Conservation (phyloP, 2,797 vertebrate species). For the Salmo trutta region DNA sequence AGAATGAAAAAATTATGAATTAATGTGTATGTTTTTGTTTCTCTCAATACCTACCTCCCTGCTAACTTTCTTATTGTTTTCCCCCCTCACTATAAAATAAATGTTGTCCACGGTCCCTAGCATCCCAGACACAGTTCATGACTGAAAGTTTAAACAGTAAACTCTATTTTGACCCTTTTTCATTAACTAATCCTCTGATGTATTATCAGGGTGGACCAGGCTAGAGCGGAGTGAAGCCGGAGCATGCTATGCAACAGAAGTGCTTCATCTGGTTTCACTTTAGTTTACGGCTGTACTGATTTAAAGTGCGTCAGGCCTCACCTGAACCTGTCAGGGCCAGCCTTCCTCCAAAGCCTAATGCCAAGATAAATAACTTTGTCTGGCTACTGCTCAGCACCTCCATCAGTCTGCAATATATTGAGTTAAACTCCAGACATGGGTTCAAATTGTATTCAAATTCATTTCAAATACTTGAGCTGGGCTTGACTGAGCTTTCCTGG, state of each 20-base stretch:
- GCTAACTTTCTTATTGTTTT: constrained; percentile 3
- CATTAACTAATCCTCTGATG: constrained; percentile 15
- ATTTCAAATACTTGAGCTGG: neutral
- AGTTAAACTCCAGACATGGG: neutral
- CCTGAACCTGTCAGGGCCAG: constrained; percentile 51
- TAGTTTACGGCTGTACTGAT: constrained; percentile 48
- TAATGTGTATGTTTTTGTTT: constrained; percentile 24
- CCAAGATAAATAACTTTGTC: constrained; percentile 64
- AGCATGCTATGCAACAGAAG: neutral
- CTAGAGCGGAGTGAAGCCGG: neutral
- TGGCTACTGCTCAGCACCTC: constrained; percentile 57
- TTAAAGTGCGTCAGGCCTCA: constrained; percentile 63
- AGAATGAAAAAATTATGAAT: constrained; percentile 26
- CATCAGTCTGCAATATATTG: constrained; percentile 24
- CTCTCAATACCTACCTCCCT: constrained; percentile 27
- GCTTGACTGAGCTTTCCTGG: neutral
- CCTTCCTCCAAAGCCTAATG: constrained; percentile 33
- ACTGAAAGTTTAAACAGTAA: neutral
- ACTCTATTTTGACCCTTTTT: constrained; percentile 26
- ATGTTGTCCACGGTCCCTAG: constrained; percentile 20
- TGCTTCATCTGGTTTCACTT: constrained; percentile 64
- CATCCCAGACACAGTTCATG: neutral
- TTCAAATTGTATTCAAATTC: neutral
- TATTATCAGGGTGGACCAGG: constrained; percentile 7
- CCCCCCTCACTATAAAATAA: constrained; percentile 27